These are phyloP conservation scores for Python bivittatus DNA, from an alignment of 2,113 vertebrate genomes.

Conservation along the genomic window DNA sequence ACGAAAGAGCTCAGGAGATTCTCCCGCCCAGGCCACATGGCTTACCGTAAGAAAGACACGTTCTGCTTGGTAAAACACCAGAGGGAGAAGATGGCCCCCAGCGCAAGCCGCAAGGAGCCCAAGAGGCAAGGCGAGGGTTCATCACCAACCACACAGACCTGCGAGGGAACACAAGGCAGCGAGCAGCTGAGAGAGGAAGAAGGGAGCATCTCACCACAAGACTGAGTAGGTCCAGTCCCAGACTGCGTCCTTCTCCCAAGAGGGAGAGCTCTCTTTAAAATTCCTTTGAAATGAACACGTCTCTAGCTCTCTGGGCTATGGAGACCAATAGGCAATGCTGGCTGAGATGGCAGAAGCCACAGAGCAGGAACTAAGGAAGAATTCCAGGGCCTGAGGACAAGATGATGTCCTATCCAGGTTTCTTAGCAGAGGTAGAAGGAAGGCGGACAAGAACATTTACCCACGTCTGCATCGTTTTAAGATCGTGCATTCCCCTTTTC, in stretches of 20 bases:
- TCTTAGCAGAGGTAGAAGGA: neutral
- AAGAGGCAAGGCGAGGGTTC: constrained; percentile 76
- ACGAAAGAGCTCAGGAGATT: neutral
- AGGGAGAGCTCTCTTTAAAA: no score
- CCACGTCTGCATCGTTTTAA: neutral
- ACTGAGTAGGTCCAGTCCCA: neutral
- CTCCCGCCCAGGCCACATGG: neutral
- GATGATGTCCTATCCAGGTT: neutral
- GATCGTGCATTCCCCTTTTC: neutral
- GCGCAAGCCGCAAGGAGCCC: constrained; percentile 72
- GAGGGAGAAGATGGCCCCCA: constrained; percentile 85
- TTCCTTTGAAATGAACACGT: neutral
- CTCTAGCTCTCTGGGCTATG: neutral
- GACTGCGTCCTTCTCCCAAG: no score
- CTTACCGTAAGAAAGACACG: constrained; percentile 89
- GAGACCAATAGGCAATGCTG: neutral
- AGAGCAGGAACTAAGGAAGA: neutral
- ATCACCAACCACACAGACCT: constrained; percentile 91
- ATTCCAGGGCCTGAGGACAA: neutral
- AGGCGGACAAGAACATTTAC: no score
- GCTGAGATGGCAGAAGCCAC: neutral
- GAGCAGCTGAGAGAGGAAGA: neutral
- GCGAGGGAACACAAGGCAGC: neutral
- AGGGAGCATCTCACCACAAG: neutral
- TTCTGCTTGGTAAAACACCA: constrained; percentile 90